phyloP scores from a whole-genome alignment of 2,113 vertebrate genomes.

The Anoplopoma fimbria region DNA sequence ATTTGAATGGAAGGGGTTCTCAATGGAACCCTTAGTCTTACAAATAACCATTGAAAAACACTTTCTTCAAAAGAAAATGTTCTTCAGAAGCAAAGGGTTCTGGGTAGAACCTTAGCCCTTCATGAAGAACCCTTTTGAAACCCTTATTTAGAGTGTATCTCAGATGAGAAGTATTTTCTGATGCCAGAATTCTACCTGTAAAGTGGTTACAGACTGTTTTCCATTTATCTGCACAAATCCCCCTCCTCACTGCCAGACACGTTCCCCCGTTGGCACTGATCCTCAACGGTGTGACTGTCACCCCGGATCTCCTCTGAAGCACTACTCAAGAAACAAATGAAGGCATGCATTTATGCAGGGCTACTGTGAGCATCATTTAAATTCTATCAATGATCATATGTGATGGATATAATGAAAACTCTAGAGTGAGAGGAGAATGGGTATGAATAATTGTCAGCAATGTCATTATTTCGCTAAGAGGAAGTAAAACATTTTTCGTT shows the following conservation, averaged over 20 bases:
- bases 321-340: conserved; percentile 55
- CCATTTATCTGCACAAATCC: conserved; percentile 39
- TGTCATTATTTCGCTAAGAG: conserved; percentile 48
- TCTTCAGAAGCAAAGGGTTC: background rate
- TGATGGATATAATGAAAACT: conserved; percentile 53
- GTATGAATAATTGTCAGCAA: conserved; percentile 49
- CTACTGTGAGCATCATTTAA: conserved; percentile 48
- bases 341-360: conserved; percentile 47
- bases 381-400: conserved; percentile 50
- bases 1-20: no score
- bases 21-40: no score
- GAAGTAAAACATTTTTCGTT: conserved; percentile 8
- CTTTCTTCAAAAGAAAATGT: background rate
- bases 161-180: background rate
- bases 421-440: conserved; percentile 33
- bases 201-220: conserved; percentile 24
- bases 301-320: conserved; percentile 30
- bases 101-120: background rate
- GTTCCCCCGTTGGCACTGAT: conserved; percentile 4
- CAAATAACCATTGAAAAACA: no score
- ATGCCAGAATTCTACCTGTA: conserved; percentile 10
- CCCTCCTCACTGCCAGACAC: conserved; percentile 27
- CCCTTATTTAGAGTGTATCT: conserved; percentile 1
- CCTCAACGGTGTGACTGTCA: conserved; percentile 32
- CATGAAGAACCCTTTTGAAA: background rate